These are phyloP conservation scores for Pavo muticus DNA, from an alignment of 2,113 vertebrate genomes.

Conservation along the genomic window DNA sequence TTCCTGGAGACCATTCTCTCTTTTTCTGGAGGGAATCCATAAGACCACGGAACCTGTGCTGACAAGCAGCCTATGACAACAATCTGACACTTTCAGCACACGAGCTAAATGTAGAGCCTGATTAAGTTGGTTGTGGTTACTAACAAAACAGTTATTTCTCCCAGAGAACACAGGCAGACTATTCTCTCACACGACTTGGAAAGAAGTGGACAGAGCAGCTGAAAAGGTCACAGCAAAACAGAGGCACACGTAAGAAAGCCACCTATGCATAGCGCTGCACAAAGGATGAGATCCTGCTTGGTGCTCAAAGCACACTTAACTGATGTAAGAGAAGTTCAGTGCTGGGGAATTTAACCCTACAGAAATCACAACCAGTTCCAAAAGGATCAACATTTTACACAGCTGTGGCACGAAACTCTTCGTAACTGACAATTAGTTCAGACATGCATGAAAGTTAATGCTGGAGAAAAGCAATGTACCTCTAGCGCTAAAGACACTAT, in stretches of 20 bases:
- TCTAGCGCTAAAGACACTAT: background rate
- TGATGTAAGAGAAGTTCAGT: background rate
- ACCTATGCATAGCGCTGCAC: background rate
- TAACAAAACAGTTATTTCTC: constrained; percentile 51
- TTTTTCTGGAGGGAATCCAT: constrained; percentile 19
- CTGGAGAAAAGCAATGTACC: background rate
- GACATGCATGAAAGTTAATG: background rate
- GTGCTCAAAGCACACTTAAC: background rate
- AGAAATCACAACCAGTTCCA: background rate
- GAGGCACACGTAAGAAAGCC: background rate
- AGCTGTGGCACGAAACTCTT: background rate
- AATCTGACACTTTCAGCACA: constrained; percentile 32
- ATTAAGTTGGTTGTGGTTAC: constrained; percentile 62
- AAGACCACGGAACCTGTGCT: background rate
- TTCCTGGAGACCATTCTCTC: constrained; percentile 60
- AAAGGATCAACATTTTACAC: background rate
- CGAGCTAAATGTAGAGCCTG: constrained; percentile 63
- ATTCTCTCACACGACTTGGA: background rate
- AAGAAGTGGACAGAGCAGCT: background rate
- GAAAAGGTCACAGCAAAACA: background rate
- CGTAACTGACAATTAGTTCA: background rate
- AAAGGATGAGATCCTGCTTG: background rate
- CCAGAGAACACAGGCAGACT: background rate
- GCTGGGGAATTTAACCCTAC: background rate
- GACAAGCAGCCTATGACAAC: constrained; percentile 29